Conservation (phyloP, 2,797 vertebrate species). For the Parauchenoglanis ngamensis region DNA sequence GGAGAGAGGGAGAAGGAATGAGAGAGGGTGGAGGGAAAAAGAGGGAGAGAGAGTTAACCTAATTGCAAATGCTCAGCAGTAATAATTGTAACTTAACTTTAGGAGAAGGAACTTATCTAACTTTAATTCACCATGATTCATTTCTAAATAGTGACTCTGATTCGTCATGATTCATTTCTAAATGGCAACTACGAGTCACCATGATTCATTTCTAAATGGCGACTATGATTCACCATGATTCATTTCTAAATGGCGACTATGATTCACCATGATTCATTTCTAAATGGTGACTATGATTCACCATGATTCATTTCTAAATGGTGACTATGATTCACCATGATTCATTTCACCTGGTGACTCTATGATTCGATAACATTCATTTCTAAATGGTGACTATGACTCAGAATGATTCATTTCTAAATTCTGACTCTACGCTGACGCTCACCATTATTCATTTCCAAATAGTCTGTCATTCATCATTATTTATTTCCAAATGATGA, state of each 20-base stretch:
- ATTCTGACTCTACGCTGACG: background rate
- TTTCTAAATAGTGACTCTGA: background rate
- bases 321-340: background rate
- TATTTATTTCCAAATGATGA: background rate
- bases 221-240: background rate
- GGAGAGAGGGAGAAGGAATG: background rate
- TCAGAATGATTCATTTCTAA: background rate
- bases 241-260: background rate
- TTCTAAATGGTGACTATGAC: background rate
- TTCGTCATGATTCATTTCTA: background rate
- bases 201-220: background rate
- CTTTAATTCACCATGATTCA: background rate
- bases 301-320: background rate
- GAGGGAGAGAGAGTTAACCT: constrained; percentile 12
- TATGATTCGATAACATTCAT: background rate
- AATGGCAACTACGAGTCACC: background rate
- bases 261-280: no score
- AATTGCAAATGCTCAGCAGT: background rate
- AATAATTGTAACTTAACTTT: background rate
- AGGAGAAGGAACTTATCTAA: background rate
- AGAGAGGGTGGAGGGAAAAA: no score
- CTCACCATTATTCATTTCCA: background rate
- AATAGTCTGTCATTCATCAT: background rate
- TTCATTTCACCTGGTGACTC: background rate
- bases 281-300: background rate